Evolutionary conservation across 2,888 invertebrate genomes (phyloP), one percentile per base, ranked within the genome.

Genomic region (Myathropa florea): DNA sequence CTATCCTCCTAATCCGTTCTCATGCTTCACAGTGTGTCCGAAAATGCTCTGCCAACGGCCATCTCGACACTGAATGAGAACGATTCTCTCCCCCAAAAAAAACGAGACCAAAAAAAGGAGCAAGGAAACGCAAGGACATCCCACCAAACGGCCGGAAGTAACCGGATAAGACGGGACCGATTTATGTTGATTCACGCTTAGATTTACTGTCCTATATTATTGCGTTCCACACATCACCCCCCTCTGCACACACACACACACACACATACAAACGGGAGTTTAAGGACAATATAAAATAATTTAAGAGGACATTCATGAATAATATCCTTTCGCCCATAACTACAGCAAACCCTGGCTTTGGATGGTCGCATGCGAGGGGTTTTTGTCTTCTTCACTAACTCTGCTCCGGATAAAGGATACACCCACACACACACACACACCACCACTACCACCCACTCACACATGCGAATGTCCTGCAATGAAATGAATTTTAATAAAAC

Each of bases 221-320:
- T 86, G 78, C 85, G 73, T 77, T 77, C 68, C 76, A 72, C 80
- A 61, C 61, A 60, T 33, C 53, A 36, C 23, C 18, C 10, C 39
- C 39, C 65, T 23, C 33, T 33, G 12, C 18, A 24, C 33, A 65
- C 59, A 73, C 30, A 72, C 33, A 33, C 60, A 28, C 63, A 55
- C 7, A 64, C 14, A 33, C 64, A 64, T 57, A 61, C n/a, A 72
- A 67, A 55, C 6, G 12, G 18, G 53, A 68, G 33, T 72, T 68
- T 77, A 72, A 82, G 77, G 82, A 85, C 82, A 86, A 86, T 86
- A 86, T 86, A 86, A 86, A 82, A 86, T 86, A 86, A 86, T 86
- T 86, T 86, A 86, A 78, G 85, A 82, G 73, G 82, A 82, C 85
- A 78, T 82, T 78, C 85, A 82, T 86, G 83, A 86, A 78, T 86